Percentiles rank a stretch among this genome's conserved stretches.
These are phyloP conservation scores for Oreochromis aureus DNA, from an alignment of 2,113 vertebrate species.

Conservation along the genomic window DNA sequence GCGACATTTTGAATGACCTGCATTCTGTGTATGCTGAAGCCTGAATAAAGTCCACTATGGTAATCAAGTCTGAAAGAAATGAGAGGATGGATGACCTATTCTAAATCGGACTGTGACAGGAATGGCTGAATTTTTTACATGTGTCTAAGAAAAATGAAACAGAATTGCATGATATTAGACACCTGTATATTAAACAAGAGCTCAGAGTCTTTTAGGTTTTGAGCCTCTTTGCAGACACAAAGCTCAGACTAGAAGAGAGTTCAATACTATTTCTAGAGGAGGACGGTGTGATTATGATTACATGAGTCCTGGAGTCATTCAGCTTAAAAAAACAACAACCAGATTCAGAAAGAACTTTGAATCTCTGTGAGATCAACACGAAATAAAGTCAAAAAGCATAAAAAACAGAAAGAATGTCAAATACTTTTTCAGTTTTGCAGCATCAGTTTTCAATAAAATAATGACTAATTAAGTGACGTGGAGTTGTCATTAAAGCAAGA, in stretches of 20 bases:
- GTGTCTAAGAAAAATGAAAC: background rate
- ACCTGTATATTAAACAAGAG: fast-evolving
- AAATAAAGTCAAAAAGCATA: background rate
- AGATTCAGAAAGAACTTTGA: background rate
- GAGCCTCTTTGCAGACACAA: background rate
- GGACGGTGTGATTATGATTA: background rate
- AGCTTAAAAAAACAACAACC: background rate
- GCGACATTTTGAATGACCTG: background rate
- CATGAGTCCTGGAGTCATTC: background rate
- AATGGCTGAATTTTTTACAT: fast-evolving
- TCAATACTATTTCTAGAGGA: background rate
- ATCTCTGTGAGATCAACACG: background rate
- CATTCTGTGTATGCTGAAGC: background rate
- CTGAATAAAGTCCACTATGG: background rate
- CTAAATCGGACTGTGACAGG: background rate
- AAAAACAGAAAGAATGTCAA: background rate
- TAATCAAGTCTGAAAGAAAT: background rate
- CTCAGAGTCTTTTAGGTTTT: fast-evolving
- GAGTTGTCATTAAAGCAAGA: background rate
- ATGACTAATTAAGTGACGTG: background rate
- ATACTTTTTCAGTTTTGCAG: fast-evolving
- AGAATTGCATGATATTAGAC: fast-evolving
- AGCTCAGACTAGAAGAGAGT: background rate
- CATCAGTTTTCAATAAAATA: background rate
- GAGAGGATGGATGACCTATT: fast-evolving